These are phyloP conservation scores for Adelphocoris suturalis DNA, from an alignment of 2,888 invertebrate genomes.

Conservation along the genomic window DNA sequence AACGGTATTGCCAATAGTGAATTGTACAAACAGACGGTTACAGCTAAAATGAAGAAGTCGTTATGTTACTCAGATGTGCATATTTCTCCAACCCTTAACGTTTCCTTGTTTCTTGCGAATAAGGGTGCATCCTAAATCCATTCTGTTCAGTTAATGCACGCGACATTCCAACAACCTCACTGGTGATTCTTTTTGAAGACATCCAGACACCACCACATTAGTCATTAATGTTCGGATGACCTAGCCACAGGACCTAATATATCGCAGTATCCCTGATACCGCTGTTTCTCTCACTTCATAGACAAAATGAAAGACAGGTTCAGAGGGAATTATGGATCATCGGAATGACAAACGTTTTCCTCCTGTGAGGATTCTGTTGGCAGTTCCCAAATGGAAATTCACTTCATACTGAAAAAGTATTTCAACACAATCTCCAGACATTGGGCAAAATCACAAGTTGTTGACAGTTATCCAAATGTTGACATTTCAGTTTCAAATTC, in stretches of 20 bases:
- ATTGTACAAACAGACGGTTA: too few species aligned
- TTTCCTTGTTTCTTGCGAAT: too few species aligned
- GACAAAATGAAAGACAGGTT: neutral
- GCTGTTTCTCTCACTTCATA: neutral
- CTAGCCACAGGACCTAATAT: neutral
- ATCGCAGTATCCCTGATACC: neutral
- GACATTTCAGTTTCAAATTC: too few species aligned
- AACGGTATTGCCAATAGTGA: too few species aligned
- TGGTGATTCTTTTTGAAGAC: conserved; percentile 14
- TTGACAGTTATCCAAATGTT: too few species aligned
- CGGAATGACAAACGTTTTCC: neutral
- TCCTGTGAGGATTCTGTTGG: neutral
- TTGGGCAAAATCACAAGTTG: too few species aligned
- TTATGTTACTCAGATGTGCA: too few species aligned
- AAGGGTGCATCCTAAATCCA: too few species aligned
- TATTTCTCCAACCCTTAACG: too few species aligned
- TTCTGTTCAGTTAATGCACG: neutral
- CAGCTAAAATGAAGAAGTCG: too few species aligned
- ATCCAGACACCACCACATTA: neutral
- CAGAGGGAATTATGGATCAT: neutral
- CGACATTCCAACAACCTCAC: neutral
- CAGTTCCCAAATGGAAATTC: neutral
- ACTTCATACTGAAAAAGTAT: too few species aligned
- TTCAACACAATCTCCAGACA: too few species aligned
- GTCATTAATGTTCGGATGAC: neutral